Evolutionary conservation across 1,140 invertebrate genomes (phyloP).

Genomic region (Drosophila sproati): DNA sequence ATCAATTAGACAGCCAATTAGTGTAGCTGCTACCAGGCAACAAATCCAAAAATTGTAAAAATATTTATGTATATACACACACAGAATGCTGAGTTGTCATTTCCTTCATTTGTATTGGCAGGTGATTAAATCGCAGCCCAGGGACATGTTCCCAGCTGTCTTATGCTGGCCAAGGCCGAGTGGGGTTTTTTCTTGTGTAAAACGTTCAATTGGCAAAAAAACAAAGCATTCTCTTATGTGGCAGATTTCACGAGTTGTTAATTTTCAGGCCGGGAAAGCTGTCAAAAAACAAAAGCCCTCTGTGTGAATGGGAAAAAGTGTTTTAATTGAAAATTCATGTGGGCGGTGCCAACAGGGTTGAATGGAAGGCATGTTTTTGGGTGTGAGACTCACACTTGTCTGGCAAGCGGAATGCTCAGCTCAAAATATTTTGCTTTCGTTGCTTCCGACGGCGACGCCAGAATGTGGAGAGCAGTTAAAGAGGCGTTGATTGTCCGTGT

Average conservation of each 20-base stretch:
- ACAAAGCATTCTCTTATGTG: slow-evolving; percentile 66
- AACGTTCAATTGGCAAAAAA: slow-evolving; percentile 29
- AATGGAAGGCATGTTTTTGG: background rate
- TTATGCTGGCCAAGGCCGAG: slow-evolving; percentile 55
- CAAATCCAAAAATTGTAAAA: slow-evolving; percentile 27
- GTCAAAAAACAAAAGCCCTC: slow-evolving; percentile 20
- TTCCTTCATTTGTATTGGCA: slow-evolving; percentile 26
- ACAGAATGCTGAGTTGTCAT: background rate
- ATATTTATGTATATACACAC: background rate
- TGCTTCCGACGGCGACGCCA: slow-evolving; percentile 62
- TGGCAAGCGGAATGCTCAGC: slow-evolving; percentile 46
- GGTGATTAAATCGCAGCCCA: slow-evolving; percentile 72
- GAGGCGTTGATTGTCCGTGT: slow-evolving; percentile 71
- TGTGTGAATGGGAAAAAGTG: slow-evolving; percentile 45
- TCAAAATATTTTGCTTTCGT: slow-evolving; percentile 74
- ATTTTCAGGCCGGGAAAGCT: slow-evolving; percentile 48
- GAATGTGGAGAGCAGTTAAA: slow-evolving; percentile 19
- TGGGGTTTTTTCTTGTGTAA: background rate
- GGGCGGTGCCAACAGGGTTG: background rate
- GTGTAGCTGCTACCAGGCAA: slow-evolving; percentile 23
- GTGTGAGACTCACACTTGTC: background rate
- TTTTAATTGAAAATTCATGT: slow-evolving; percentile 82
- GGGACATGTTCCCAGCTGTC: slow-evolving; percentile 48
- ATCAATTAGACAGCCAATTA: slow-evolving; percentile 52
- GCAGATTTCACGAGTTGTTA: slow-evolving; percentile 75